These are phyloP conservation scores for Syrista parreyssii DNA, from an alignment of 2,888 invertebrate genomes.

Conservation along the genomic window DNA sequence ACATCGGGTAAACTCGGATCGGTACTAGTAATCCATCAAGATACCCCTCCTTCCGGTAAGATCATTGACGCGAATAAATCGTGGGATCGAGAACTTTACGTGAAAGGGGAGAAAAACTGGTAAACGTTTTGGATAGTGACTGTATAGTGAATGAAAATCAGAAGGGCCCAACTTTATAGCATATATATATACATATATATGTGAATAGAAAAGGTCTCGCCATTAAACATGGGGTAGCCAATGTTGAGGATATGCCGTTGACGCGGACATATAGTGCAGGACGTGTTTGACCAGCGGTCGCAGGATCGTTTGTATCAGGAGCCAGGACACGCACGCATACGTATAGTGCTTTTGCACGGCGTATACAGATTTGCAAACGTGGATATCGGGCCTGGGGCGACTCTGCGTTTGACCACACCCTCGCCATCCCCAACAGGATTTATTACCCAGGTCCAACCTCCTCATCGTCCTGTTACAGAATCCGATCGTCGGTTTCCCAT, in stretches of 20 bases:
- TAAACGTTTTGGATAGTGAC: background rate
- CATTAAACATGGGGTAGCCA: background rate
- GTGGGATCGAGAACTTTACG: conserved; percentile 45
- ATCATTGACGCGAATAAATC: conserved; percentile 39
- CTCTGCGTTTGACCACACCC: conserved; percentile 64
- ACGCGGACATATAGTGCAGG: conserved; percentile 32
- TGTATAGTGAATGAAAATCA: background rate
- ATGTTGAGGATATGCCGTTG: conserved; percentile 23
- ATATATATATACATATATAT: too few species aligned
- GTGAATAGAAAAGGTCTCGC: background rate
- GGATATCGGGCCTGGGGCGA: conserved; percentile 1
- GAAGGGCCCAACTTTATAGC: background rate
- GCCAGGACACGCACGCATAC: conserved; percentile 1
- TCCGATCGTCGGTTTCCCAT: conserved; percentile 55
- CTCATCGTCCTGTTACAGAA: conserved; percentile 53
- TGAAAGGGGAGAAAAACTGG: conserved; percentile 41
- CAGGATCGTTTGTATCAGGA: conserved; percentile 46
- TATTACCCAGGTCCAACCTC: conserved; percentile 41
- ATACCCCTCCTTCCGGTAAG: conserved; percentile 24
- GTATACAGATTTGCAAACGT: conserved; percentile 57
- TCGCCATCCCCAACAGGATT: conserved; percentile 59
- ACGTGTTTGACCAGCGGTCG: conserved; percentile 54
- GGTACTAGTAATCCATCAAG: background rate
- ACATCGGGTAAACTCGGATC: background rate
- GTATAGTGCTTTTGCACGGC: conserved; percentile 14